A percentile compares a stretch with the other conserved stretches of the same genome.
Conservation (phyloP, 2,113 vertebrate genomes). For the Leucopternis melanops region DNA sequence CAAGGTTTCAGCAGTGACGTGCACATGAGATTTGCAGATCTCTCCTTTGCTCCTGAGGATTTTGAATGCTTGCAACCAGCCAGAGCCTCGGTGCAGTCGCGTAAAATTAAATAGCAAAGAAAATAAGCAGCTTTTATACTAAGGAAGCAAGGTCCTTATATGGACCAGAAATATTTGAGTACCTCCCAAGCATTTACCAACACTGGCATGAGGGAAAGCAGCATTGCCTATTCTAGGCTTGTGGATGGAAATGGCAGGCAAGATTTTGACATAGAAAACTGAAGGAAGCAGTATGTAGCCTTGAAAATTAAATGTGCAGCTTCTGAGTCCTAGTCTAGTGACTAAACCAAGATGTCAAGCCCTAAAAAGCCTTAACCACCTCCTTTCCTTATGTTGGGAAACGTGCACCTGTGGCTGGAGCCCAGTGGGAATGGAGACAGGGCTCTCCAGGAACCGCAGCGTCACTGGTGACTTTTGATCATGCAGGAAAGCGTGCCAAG, state of each 20-base stretch:
- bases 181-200: conserved; percentile 27
- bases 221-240: conserved; percentile 24
- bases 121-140: conserved; percentile 34
- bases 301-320: neutral
- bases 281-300: neutral
- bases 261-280: neutral
- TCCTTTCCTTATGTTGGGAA: neutral
- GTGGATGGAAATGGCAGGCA: neutral
- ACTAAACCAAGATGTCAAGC: neutral
- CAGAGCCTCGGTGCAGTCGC: neutral
- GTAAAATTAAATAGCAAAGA: conserved; percentile 14
- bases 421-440: fast-evolving
- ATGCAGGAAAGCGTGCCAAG: neutral
- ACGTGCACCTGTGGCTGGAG: neutral
- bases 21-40: neutral
- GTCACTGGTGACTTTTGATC: neutral
- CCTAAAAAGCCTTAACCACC: neutral
- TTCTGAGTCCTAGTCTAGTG: neutral
- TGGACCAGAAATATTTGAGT: conserved; percentile 20
- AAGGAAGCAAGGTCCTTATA: conserved; percentile 22
- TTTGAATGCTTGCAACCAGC: neutral
- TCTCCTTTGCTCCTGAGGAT: neutral
- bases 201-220: neutral
- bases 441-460: neutral
- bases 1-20: neutral